Percentiles rank a stretch among this genome's conserved stretches.
phyloP scores from a whole-genome alignment of 35 echinoderm and acorn worm species.

The Eucidaris tribuloides region DNA sequence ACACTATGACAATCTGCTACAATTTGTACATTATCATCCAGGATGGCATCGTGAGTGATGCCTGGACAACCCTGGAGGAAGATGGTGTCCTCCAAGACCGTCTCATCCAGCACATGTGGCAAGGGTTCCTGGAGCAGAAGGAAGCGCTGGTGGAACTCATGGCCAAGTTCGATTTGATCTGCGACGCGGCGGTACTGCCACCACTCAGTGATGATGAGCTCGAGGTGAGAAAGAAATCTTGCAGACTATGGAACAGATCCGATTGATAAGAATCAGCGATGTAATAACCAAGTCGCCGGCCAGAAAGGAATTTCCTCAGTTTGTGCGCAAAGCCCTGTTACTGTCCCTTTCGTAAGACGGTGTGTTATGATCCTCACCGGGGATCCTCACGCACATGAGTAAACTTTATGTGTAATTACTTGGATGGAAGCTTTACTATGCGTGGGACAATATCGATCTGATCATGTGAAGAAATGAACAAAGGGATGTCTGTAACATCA shows the following conservation, averaged over 20 bases:
- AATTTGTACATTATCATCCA: not conserved
- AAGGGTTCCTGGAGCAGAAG: constrained; percentile 36
- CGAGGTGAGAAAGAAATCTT: not conserved
- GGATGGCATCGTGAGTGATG: constrained; percentile 27
- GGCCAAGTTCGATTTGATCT: constrained; percentile 65
- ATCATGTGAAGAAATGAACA: too few relatives aligned
- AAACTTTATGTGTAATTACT: too few relatives aligned
- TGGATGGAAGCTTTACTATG: too few relatives aligned
- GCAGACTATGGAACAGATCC: not conserved
- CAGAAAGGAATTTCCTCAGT: not conserved
- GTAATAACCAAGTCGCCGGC: not conserved
- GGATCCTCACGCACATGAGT: too few relatives aligned
- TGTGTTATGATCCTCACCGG: not conserved
- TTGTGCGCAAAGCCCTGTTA: not conserved
- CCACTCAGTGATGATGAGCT: not conserved
- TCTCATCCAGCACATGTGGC: constrained; percentile 53
- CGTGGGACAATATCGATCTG: too few relatives aligned
- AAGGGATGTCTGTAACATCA: too few relatives aligned
- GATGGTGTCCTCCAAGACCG: constrained; percentile 36
- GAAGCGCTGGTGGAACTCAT: constrained; percentile 25
- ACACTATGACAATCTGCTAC: not conserved
- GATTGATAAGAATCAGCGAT: not conserved
- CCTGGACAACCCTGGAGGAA: constrained; percentile 36
- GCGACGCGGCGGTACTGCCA: not conserved
- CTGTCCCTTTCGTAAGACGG: not conserved